A percentile compares a stretch with the other conserved stretches of the same genome.
Conservation (phyloP, 2,888 invertebrate species). For the Darwinula stevensoni region DNA sequence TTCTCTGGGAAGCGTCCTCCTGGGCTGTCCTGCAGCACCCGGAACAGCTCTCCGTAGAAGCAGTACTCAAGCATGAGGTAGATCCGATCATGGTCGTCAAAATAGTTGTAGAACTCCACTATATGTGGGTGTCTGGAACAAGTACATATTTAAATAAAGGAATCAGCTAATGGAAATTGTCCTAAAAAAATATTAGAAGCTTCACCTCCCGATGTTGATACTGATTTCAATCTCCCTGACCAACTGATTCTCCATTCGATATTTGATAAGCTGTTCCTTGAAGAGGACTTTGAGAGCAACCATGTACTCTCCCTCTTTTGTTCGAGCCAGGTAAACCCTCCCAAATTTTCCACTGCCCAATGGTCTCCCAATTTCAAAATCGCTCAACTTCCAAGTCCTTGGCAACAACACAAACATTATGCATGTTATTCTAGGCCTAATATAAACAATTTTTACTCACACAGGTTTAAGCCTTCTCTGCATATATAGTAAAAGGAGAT, state of each 20-base stretch:
- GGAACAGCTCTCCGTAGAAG: slow-evolving; percentile 54
- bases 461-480: too few relatives aligned
- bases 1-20: too few relatives aligned
- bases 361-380: slow-evolving; percentile 59
- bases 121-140: slow-evolving; percentile 81
- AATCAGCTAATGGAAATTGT: too few relatives aligned
- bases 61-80: slow-evolving; percentile 71
- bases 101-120: slow-evolving; percentile 52
- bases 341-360: slow-evolving; percentile 87
- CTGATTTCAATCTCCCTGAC: slow-evolving; percentile 80
- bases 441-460: too few relatives aligned
- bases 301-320: slow-evolving; percentile 31
- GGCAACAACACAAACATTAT: too few relatives aligned
- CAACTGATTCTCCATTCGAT: slow-evolving; percentile 47
- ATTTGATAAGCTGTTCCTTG: slow-evolving; percentile 46
- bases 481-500: too few relatives aligned
- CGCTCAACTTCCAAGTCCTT: slow-evolving; percentile 31
- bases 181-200: too few relatives aligned
- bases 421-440: too few relatives aligned
- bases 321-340: slow-evolving; percentile 58
- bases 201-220: slow-evolving; percentile 35
- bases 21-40: slow-evolving; percentile 28
- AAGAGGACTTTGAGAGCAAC: slow-evolving; percentile 50
- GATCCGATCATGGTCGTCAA: slow-evolving; percentile 54
- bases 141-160: too few relatives aligned